Percentiles rank a stretch among this genome's conserved stretches.
Evolutionary conservation across 1,140 invertebrate genomes (phyloP).

Genomic region (Popillia japonica): DNA sequence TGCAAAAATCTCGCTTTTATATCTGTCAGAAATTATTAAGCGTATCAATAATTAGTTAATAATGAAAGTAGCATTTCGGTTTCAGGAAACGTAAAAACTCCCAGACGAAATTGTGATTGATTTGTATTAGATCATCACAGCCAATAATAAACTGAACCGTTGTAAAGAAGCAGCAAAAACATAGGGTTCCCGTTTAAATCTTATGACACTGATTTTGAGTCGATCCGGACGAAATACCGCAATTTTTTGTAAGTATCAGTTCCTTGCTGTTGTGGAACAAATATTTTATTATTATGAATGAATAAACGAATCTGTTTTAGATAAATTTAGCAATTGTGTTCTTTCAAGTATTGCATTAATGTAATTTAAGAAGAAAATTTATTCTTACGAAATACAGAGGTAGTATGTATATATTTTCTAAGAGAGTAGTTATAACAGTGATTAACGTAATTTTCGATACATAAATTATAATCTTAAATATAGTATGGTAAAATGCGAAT

Average conservation of each 20-base stretch:
- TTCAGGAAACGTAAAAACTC: slow-evolving; percentile 1
- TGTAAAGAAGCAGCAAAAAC: slow-evolving; percentile 10
- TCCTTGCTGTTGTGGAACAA: background rate
- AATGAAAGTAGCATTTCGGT: background rate
- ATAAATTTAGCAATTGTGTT: background rate
- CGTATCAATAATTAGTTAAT: slow-evolving; percentile 30
- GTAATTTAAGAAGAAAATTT: no score
- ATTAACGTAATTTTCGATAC: no score
- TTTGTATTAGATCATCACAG: background rate
- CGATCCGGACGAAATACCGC: background rate
- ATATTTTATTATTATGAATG: background rate
- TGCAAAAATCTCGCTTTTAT: slow-evolving; percentile 6
- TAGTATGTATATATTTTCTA: no score
- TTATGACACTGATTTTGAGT: background rate
- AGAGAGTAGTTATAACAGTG: no score
- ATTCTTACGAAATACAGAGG: no score
- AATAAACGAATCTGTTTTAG: background rate
- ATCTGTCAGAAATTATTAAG: slow-evolving; percentile 1
- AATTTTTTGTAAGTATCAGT: background rate
- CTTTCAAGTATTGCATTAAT: no score
- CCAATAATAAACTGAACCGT: background rate
- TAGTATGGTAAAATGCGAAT: no score
- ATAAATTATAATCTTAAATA: no score
- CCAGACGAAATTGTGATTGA: background rate
- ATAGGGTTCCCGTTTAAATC: background rate